Base-by-base conservation (phyloP, 2,113 vertebrate species). In the Sylvietta virens region DNA sequence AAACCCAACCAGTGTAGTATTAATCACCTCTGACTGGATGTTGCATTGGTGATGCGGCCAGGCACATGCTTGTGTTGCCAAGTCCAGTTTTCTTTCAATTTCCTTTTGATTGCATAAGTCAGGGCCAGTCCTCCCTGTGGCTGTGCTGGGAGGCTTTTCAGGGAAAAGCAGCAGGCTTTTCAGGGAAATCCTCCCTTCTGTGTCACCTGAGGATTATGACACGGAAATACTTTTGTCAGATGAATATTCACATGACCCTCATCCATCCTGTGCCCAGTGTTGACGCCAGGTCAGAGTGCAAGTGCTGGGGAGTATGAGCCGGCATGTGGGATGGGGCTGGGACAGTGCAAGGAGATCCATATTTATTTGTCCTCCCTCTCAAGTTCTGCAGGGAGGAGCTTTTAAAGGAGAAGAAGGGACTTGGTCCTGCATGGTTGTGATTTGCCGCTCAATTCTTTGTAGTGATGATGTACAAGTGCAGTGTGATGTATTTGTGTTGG, bases 21-120 rank as follows among this genome's bases (percentile, higher is more conserved):
- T 94, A 96, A 97, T 95, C 72, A 82, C 65, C 45, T 95, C 90
- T 97, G 95, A 93, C 91, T 96, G 42, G 40, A 62, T 94, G 92
- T 76, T 83, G 18, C 10, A 4, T 13, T 2, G 78, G 74, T 96
- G 92, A 81, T 79, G 66, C 81, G 94, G 82, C 71, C 60, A 80
- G 58, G 9, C 87, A 90, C 47, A 47, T 1, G 12, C 44, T 64
- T 82, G 47, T 33, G 50, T 73, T 93, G 86, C 87, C 86, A 84
- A 9, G 23, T 83, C 72, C 39, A 8, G 13, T 93, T 96, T 90
- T 83, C 31, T 77, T 76, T 54, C 45, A 30, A 1, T 65, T 89
- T 19, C 15, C 13, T 78, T 78, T 77, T 79, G 50, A 86, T 26
- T 65, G 16, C 50, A 15, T 47, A 57, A 60, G 61, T 66, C 28